Evolutionary conservation across 1,140 invertebrate genomes (phyloP), one percentile per base, ranked within the genome.

Genomic region (Heliconius himera): DNA sequence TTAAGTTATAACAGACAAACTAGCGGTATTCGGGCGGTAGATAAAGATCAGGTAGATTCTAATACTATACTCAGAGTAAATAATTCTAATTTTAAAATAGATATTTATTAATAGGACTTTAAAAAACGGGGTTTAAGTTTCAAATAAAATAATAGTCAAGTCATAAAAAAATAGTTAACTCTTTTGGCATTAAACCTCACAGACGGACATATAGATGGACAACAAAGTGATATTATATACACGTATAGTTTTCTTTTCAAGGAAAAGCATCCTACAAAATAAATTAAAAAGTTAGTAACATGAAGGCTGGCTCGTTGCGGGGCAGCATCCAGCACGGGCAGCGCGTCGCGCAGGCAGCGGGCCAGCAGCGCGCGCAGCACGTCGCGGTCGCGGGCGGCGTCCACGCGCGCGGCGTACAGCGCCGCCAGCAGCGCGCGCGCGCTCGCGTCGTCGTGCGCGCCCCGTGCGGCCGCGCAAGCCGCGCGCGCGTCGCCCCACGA

Each of bases 401-500:
- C 74, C 4, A 81, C 82, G 26, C 88, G 85, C 76, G 80, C 81
- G 46, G 78, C 84, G 79, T 83, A 83, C 82, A 90, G 82, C 74
- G 81, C 83, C 11, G 75, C 77, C 76, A 77, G 80, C 74, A 90
- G 71, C 46, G 82, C 84, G 74, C 90, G 85, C 49, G 85, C 83
- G 13, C 22, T 8, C 18, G 71, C 78, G 78, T 73, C 66, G n/a
- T 72, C 84, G 76, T 77, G 79, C 75, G 83, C 81, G 18, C 46
- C 70, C 75, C 29, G 71, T 74, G 26, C 74, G 56, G 74, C 78
- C 81, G 83, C 71, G 83, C 41, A 29, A 77, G 81, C 29, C 38
- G 88, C 85, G 75, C 84, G 54, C 73, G 85, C 85, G 54, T 90
- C 89, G 80, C 90, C 90, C 91, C 91, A 93, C 71, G 88, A 90